These are phyloP conservation scores for Caenorhabditis zanzibari DNA, from an alignment of 2,888 invertebrate genomes.

Conservation along the genomic window DNA sequence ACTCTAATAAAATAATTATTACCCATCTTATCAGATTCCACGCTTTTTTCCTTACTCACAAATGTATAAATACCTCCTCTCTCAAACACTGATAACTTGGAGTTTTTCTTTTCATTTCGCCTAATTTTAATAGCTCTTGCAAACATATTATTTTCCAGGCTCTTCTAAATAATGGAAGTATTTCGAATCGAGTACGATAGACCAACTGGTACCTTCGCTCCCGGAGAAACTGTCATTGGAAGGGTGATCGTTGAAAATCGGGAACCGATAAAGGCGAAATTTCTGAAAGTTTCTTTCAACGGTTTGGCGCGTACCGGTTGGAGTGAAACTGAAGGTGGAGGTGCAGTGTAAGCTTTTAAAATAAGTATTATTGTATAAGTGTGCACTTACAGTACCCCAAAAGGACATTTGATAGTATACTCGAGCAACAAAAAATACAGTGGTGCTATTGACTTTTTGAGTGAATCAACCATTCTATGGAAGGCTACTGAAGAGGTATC, in stretches of 20 bases:
- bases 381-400: too few relatives aligned
- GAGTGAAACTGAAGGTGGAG: slow-evolving; percentile 31
- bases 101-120: background rate
- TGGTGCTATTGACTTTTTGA: too few relatives aligned
- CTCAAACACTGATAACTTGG: too few relatives aligned
- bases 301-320: slow-evolving; percentile 38
- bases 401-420: too few relatives aligned
- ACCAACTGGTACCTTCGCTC: slow-evolving; percentile 32
- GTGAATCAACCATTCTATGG: too few relatives aligned
- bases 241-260: slow-evolving; percentile 40
- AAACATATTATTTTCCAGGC: background rate
- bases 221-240: slow-evolving; percentile 45
- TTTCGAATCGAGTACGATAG: slow-evolving; percentile 53
- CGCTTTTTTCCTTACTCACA: too few relatives aligned
- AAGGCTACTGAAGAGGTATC: slow-evolving; percentile 19
- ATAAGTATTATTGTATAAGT: too few relatives aligned
- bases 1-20: too few relatives aligned
- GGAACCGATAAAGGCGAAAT: slow-evolving; percentile 51
- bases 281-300: slow-evolving; percentile 51
- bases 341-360: slow-evolving; percentile 28
- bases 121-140: background rate
- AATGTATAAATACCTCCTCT: too few relatives aligned
- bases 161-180: slow-evolving; percentile 36
- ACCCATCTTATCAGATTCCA: too few relatives aligned
- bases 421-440: too few relatives aligned